Conservation (phyloP, 2,797 vertebrate genomes). For the Rallus crepitans region DNA sequence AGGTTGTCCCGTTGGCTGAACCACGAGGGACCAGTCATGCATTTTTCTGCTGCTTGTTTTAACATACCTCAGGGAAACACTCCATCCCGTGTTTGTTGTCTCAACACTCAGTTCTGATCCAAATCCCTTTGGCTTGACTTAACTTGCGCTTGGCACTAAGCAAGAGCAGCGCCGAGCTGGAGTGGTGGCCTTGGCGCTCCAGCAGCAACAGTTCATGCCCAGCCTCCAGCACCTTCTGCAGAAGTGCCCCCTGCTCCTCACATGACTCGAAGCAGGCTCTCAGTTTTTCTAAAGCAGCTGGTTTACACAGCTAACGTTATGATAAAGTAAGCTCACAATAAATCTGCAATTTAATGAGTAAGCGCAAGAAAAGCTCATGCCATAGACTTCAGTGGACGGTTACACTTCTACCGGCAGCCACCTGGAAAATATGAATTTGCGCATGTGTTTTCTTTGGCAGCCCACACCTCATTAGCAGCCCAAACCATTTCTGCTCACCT, state of each 20-base stretch:
- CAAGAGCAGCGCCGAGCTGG: background rate
- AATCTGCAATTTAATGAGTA: background rate
- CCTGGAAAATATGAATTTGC: conserved; percentile 51
- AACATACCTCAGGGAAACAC: conserved; percentile 6
- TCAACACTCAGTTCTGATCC: background rate
- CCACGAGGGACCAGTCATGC: conserved; percentile 23
- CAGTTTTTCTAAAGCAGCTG: background rate
- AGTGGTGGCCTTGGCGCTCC: background rate
- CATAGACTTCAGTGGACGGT: background rate
- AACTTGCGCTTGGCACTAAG: background rate
- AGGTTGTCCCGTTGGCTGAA: background rate
- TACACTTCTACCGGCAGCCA: conserved; percentile 17
- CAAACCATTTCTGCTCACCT: conserved; percentile 62
- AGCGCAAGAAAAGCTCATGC: background rate
- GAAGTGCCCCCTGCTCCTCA: background rate
- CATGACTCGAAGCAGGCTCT: background rate
- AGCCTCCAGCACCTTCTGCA: background rate
- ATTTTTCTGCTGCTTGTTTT: conserved; percentile 3
- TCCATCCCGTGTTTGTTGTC: conserved; percentile 12
- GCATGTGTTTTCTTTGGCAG: conserved; percentile 46
- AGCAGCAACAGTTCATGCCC: background rate
- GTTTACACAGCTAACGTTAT: background rate
- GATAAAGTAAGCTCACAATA: background rate
- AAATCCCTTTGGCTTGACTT: background rate
- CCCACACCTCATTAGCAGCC: conserved; percentile 7